Percentiles rank a stretch among this genome's conserved stretches.
Conservation (phyloP, 2,888 invertebrate species). For the Drosophila crucigera region DNA sequence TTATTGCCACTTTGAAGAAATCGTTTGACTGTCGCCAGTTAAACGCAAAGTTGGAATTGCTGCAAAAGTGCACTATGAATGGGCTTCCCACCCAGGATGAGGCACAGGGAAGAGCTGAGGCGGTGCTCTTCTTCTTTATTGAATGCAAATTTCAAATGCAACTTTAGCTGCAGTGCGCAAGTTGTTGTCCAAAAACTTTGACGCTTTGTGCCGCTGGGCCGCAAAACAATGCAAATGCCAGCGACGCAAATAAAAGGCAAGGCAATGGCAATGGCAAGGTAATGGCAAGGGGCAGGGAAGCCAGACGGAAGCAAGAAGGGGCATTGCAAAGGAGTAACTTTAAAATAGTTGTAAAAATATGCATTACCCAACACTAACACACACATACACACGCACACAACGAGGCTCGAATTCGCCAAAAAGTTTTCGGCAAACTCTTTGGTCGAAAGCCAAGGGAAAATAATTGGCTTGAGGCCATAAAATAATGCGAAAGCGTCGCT, state of each 20-base stretch:
- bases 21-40: conserved; percentile 1
- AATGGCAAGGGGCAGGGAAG: background rate
- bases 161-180: conserved; percentile 34
- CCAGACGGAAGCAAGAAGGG: background rate
- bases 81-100: background rate
- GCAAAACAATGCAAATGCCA: conserved; percentile 54
- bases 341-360: conserved; percentile 50
- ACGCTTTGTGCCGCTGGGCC: conserved; percentile 44
- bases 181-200: conserved; percentile 45
- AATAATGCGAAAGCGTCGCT: conserved; percentile 65
- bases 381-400: conserved; percentile 10
- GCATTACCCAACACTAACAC: conserved; percentile 34
- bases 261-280: background rate
- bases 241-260: conserved; percentile 9
- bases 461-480: conserved; percentile 74
- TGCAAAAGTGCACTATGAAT: background rate
- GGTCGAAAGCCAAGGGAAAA: conserved; percentile 55
- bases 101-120: background rate
- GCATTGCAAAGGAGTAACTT: conserved; percentile 44
- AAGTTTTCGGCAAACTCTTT: conserved; percentile 68
- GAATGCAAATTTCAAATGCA: conserved; percentile 60
- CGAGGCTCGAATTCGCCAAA: conserved; percentile 14
- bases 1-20: conserved; percentile 42
- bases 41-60: conserved; percentile 37
- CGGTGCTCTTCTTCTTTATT: conserved; percentile 34